phyloP scores from a whole-genome alignment of 1,140 invertebrate species.

The Drosophila kurseongensis region DNA sequence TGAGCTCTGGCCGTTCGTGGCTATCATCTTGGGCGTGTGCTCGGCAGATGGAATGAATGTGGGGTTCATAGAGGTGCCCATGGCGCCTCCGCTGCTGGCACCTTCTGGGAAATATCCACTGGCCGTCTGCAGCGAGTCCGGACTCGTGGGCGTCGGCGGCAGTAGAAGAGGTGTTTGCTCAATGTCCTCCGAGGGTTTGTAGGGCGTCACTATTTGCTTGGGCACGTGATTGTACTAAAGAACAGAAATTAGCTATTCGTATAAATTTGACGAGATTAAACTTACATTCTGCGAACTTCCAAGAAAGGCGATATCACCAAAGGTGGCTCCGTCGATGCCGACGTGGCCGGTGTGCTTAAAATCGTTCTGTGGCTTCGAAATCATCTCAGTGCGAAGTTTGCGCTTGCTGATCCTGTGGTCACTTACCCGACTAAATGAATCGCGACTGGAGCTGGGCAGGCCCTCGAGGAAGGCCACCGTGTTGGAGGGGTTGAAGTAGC shows the following conservation, averaged over 20 bases:
- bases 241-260: neutral
- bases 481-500: conserved; percentile 95
- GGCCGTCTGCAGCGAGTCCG: conserved; percentile 85
- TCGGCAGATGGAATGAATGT: conserved; percentile 82
- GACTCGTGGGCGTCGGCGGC: conserved; percentile 85
- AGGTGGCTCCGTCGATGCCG: conserved; percentile 97
- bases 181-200: conserved; percentile 93
- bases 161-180: conserved; percentile 87
- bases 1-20: conserved; percentile 71
- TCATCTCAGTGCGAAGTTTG: conserved; percentile 95
- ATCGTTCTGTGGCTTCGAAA: conserved; percentile 97
- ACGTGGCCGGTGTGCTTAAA: conserved; percentile 98
- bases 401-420: conserved; percentile 86
- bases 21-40: conserved; percentile 77
- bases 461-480: conserved; percentile 95
- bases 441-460: conserved; percentile 86
- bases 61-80: conserved; percentile 73
- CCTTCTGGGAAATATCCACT: conserved; percentile 82
- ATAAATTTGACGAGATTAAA: neutral
- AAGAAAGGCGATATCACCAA: conserved; percentile 96
- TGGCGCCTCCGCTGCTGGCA: conserved; percentile 31
- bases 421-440: conserved; percentile 76
- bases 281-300: conserved; percentile 86
- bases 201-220: conserved; percentile 94
- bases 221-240: conserved; percentile 90